phyloP scores from a whole-genome alignment of 2,888 invertebrate species.

The Caenorhabditis virilis region DNA sequence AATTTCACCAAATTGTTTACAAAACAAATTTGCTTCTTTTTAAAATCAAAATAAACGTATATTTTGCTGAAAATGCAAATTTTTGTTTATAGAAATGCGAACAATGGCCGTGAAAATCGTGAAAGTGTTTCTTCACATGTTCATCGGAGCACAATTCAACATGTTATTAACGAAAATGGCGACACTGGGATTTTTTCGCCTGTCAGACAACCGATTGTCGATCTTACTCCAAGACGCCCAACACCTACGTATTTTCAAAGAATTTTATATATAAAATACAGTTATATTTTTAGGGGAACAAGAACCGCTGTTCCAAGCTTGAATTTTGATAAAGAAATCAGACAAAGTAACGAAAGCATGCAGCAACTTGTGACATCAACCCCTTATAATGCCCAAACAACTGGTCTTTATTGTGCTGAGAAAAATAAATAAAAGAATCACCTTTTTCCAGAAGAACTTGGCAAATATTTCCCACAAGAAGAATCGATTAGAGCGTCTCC shows the following conservation, averaged over 20 bases:
- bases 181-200: slow-evolving; percentile 4
- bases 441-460: slow-evolving; percentile 2
- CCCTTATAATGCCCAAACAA: slow-evolving; percentile 8
- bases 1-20: background rate
- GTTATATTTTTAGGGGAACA: background rate
- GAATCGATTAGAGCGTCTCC: slow-evolving; percentile 19
- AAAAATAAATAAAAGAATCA: background rate
- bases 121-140: slow-evolving; percentile 14
- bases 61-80: too few species aligned
- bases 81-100: too few species aligned
- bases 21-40: too few species aligned
- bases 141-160: slow-evolving; percentile 11
- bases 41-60: too few species aligned
- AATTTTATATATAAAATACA: background rate
- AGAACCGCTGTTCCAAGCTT: slow-evolving; percentile 3
- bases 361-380: slow-evolving; percentile 14
- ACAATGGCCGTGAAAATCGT: slow-evolving; percentile 7
- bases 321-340: slow-evolving; percentile 1
- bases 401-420: background rate
- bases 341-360: background rate
- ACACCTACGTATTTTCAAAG: background rate
- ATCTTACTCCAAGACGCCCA: slow-evolving; percentile 14
- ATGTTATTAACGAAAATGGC: slow-evolving; percentile 9
- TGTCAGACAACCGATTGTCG: too few species aligned
- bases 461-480: slow-evolving; percentile 20